phyloP scores from a whole-genome alignment of 2,888 invertebrate genomes.

The Apoda limacodes region DNA sequence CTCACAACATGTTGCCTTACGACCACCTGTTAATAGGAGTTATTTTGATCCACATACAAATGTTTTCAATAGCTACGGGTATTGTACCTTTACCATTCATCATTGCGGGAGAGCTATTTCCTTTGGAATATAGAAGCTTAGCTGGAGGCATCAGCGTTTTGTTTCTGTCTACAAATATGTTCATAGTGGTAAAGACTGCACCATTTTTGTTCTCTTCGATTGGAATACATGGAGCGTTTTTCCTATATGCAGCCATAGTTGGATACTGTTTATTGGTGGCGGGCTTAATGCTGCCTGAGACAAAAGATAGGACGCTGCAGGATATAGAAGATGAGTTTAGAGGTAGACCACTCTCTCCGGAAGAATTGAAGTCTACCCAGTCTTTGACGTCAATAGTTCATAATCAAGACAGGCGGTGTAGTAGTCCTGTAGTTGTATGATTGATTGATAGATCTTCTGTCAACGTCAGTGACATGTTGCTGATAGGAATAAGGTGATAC shows the following conservation, averaged over 20 bases:
- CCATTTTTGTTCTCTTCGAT: constrained; percentile 32
- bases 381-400: constrained; percentile 28
- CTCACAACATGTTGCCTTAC: constrained; percentile 23
- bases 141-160: constrained; percentile 55
- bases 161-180: constrained; percentile 37
- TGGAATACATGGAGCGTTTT: constrained; percentile 37
- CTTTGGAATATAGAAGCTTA: constrained; percentile 68
- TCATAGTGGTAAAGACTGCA: constrained; percentile 41
- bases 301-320: constrained; percentile 48
- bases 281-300: constrained; percentile 41
- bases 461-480: no score
- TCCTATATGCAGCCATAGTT: constrained; percentile 33
- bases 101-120: constrained; percentile 77
- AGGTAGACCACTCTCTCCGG: constrained; percentile 31
- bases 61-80: constrained; percentile 67
- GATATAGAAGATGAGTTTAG: constrained; percentile 53
- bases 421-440: constrained; percentile 29
- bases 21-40: constrained; percentile 36
- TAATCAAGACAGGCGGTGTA: constrained; percentile 28
- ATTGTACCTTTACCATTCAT: constrained; percentile 75
- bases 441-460: no score
- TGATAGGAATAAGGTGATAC: no score
- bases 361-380: constrained; percentile 29
- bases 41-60: constrained; percentile 43
- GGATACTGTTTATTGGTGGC: constrained; percentile 35